Evolutionary conservation across 2,888 invertebrate species (phyloP).

Genomic region (Psococerastis gibbosa): DNA sequence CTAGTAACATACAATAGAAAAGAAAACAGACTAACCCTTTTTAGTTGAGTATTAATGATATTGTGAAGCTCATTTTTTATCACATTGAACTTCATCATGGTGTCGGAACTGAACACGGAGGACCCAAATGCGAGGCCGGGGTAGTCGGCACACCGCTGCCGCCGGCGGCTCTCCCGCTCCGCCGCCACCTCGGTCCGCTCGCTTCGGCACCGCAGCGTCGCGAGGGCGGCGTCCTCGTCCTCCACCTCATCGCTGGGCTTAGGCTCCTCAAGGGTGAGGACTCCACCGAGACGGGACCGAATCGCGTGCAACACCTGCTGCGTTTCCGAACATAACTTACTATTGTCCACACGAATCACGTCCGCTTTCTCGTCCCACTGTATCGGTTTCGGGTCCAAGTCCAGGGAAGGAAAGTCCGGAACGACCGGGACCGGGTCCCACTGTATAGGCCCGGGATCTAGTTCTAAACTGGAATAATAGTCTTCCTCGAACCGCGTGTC

Average conservation of each 20-base stretch:
- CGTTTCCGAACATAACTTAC: neutral
- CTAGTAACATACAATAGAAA: neutral
- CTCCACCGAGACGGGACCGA: neutral
- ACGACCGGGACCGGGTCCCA: neutral
- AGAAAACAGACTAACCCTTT: constrained; percentile 58
- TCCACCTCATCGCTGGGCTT: constrained; percentile 14
- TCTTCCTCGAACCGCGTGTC: constrained; percentile 15
- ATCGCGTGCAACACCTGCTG: neutral
- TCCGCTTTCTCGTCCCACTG: neutral
- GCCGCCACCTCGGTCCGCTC: constrained; percentile 77
- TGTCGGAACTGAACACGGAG: constrained; percentile 87
- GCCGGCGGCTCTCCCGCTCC: constrained; percentile 54
- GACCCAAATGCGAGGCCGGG: constrained; percentile 81
- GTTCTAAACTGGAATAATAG: neutral
- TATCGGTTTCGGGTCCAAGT: neutral
- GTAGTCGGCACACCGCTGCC: constrained; percentile 74
- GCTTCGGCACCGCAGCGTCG: constrained; percentile 71
- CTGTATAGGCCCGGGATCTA: neutral
- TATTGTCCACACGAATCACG: neutral
- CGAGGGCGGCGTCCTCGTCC: constrained; percentile 53
- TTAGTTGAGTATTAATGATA: constrained; percentile 88
- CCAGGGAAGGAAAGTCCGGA: neutral
- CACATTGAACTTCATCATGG: constrained; percentile 94
- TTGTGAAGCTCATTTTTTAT: constrained; percentile 95
- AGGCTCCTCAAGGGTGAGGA: constrained; percentile 15